Conservation (phyloP, 2,888 invertebrate genomes). For the Colostygia pectinataria region DNA sequence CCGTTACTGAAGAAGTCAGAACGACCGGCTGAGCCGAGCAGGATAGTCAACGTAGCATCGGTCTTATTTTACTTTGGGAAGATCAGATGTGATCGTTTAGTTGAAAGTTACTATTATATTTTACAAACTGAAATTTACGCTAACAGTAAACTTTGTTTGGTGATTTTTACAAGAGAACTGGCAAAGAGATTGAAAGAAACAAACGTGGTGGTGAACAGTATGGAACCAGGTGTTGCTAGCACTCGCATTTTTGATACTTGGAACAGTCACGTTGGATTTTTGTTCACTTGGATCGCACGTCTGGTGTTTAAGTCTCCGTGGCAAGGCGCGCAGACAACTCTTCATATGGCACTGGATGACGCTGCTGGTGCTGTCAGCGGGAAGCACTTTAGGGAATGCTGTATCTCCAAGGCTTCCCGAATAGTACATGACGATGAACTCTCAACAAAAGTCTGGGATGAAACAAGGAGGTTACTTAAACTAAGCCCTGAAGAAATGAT, state of each 20-base stretch:
- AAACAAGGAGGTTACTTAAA: too few species aligned
- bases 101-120: slow-evolving; percentile 81
- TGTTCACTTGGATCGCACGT: slow-evolving; percentile 75
- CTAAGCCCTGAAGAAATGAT: too few species aligned
- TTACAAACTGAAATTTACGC: too few species aligned
- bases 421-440: slow-evolving; percentile 56
- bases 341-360: slow-evolving; percentile 86
- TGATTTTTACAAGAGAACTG: slow-evolving; percentile 87
- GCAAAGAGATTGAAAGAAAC: slow-evolving; percentile 84
- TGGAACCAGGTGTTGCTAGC: slow-evolving; percentile 92
- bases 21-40: slow-evolving; percentile 80
- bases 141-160: slow-evolving; percentile 86
- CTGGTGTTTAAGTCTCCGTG: slow-evolving; percentile 85
- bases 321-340: slow-evolving; percentile 89
- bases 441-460: slow-evolving; percentile 12
- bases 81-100: slow-evolving; percentile 38
- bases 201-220: slow-evolving; percentile 88
- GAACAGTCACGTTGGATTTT: slow-evolving; percentile 65
- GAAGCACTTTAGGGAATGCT: slow-evolving; percentile 88
- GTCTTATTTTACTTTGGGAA: slow-evolving; percentile 84
- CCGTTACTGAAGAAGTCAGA: slow-evolving; percentile 86
- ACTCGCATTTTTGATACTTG: slow-evolving; percentile 85
- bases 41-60: slow-evolving; percentile 90
- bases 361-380: slow-evolving; percentile 85
- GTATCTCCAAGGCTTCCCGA: slow-evolving; percentile 76